Percentiles rank a stretch among this genome's conserved stretches.
Conservation (phyloP, 2,797 vertebrate genomes). For the Bufotes viridis region DNA sequence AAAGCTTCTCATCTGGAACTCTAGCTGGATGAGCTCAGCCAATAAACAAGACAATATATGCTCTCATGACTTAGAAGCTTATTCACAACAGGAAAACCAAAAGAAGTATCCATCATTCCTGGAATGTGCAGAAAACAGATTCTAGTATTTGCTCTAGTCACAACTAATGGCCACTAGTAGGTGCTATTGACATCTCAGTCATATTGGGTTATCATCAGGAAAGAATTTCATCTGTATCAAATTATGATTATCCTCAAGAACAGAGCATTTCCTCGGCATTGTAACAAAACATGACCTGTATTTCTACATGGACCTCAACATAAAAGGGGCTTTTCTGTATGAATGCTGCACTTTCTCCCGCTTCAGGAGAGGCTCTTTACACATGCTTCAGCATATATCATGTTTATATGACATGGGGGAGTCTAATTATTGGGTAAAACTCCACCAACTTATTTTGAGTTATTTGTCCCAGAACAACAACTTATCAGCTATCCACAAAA, state of each 20-base stretch:
- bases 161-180: not conserved
- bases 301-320: too few relatives aligned
- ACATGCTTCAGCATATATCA: too few relatives aligned
- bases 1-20: conserved; percentile 55
- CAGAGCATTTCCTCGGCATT: too few relatives aligned
- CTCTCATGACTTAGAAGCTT: conserved; percentile 10
- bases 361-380: too few relatives aligned
- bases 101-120: not conserved
- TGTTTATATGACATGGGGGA: too few relatives aligned
- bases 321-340: too few relatives aligned
- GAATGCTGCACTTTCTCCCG: too few relatives aligned
- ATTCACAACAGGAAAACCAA: not conserved
- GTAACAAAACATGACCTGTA: too few relatives aligned
- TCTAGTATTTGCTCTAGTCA: not conserved
- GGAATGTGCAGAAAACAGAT: not conserved
- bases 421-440: too few relatives aligned
- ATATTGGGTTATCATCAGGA: not conserved
- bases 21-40: conserved; percentile 22
- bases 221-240: not conserved
- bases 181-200: not conserved
- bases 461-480: too few relatives aligned
- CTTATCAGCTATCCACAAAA: too few relatives aligned
- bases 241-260: not conserved
- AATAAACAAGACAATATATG: conserved; percentile 30
- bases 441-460: too few relatives aligned